Conservation (phyloP, 1,140 invertebrate species). For the Macrotrachela quadricornifera region DNA sequence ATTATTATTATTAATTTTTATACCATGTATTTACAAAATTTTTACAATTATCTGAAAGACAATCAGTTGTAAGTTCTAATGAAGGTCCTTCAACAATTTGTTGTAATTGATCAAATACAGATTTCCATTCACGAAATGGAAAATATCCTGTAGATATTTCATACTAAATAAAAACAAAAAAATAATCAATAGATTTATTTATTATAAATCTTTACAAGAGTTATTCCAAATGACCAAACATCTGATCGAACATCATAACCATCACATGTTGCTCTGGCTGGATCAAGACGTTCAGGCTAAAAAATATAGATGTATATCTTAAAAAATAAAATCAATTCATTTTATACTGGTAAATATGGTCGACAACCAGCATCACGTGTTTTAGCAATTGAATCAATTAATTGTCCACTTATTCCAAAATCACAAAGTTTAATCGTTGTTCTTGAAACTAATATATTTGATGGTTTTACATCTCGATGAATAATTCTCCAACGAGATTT, state of each 20-base stretch:
- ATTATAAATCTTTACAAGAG: slow-evolving; percentile 31
- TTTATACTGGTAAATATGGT: slow-evolving; percentile 76
- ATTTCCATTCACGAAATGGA: slow-evolving; percentile 7
- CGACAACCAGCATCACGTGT: slow-evolving; percentile 86
- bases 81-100: slow-evolving; percentile 4
- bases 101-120: slow-evolving; percentile 2
- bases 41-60: not conserved
- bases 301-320: not conserved
- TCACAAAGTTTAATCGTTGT: slow-evolving; percentile 88
- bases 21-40: slow-evolving; percentile 9
- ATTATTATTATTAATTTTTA: not conserved
- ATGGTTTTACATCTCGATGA: slow-evolving; percentile 91
- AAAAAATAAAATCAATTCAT: not conserved
- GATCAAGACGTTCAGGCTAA: slow-evolving; percentile 80
- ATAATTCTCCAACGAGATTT: slow-evolving; percentile 84
- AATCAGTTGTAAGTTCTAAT: not conserved
- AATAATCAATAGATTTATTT: too few relatives aligned
- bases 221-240: slow-evolving; percentile 85
- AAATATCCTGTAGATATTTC: slow-evolving; percentile 7
- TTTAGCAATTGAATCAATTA: slow-evolving; percentile 89
- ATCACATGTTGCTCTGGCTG: slow-evolving; percentile 44
- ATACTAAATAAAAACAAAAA: not conserved
- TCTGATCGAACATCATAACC: slow-evolving; percentile 85
- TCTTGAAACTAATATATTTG: slow-evolving; percentile 76
- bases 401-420: slow-evolving; percentile 87